Base-by-base conservation (phyloP, 2,113 vertebrate genomes). In the Prietella phreatophila region DNA sequence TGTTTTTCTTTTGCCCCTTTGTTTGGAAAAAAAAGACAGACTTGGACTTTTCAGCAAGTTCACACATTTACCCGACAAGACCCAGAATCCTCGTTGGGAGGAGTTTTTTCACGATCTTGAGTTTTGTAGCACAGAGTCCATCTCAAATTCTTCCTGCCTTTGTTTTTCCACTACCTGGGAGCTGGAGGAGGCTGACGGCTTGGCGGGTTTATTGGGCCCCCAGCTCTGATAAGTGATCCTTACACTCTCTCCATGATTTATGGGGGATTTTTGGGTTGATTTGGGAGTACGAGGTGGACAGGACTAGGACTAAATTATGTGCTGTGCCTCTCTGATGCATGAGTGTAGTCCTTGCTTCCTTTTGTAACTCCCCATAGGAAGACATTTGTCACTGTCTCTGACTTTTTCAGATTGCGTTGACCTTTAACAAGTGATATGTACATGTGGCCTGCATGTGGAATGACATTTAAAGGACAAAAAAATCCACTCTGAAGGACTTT, bases 131-230 rank as follows among this genome's bases (percentile, higher is more conserved):
- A 89, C 13, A n/a, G 25, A 7, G 47, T 83, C 90, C 86, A 90
- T 85, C 88, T 86, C 50, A 89, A 86, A 92, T 89, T 86, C 88
- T 90, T 91, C 65, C 85, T 82, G 65, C 36, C 88, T 88, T 90
- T 85, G 50, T 88, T 89, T 90, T 91, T 89, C 60, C 85, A 88
- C 82, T 76, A 85, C 90, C 83, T 88, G 83, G 78, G 56, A 88
- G 84, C 60, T 71, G 58, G 85, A 87, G 56, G 85, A 88, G 85
- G 67, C 27, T 82, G 47, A 69, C 60, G 30, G 80, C 82, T 89
- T 87, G 75, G 85, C 87, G 65, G 65, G 73, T 91, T 92, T 91
- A 88, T 89, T 87, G 73, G 89, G 88, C 88, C 83, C 82, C 55
- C 19, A 42, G 83, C 82, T 87, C 88, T 87, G 86, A 89, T 89